Evolutionary conservation across 2,888 invertebrate genomes (phyloP), one percentile per base, ranked within the genome.

Genomic region (Lottia scabra): DNA sequence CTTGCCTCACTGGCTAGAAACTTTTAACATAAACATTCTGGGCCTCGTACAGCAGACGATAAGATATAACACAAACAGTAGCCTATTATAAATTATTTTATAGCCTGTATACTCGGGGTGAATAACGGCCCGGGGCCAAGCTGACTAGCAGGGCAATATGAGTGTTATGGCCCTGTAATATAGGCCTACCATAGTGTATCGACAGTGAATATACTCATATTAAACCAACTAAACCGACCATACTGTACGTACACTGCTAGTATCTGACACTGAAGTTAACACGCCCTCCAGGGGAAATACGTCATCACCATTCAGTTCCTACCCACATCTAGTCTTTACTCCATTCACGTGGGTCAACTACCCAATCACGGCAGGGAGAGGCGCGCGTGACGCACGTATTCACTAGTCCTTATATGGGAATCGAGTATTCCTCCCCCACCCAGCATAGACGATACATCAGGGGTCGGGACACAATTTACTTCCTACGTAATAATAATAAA

Each of bases 271-370:
- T 26, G 26, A 69, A 69, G 67, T 67, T 66, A 72, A 75, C 79
- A 79, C 79, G 77, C 79, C 79, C 77, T 77, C 71, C 77, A 75
- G 80, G 80, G 78, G 76, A 74, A 76, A 74, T 78, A 80, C 81
- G 82, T 82, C 80, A 81, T 72, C 68, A 63, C 70, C 70, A 74
- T 73, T 76, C 78, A 75, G 80, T 80, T 74, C 77, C 80, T 80
- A 82, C 83, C 82, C 83, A 80, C 81, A 65, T 70, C 44, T 44
- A 70, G 62, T 48, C 65, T 62, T 78, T 77, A 78, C 76, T 78
- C 76, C 70, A 78, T 81, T 77, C 83, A 83, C 83, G 83, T 83
- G 83, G 83, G 82, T 79, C 78, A 80, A 78, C 80, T 78, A 76
- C 80, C 82, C 83, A 82, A 83, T 82, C 81, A 80, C 73, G 78